These are phyloP conservation scores for Rhodinocichla rosea DNA, from an alignment of 2,113 vertebrate genomes.

Conservation along the genomic window DNA sequence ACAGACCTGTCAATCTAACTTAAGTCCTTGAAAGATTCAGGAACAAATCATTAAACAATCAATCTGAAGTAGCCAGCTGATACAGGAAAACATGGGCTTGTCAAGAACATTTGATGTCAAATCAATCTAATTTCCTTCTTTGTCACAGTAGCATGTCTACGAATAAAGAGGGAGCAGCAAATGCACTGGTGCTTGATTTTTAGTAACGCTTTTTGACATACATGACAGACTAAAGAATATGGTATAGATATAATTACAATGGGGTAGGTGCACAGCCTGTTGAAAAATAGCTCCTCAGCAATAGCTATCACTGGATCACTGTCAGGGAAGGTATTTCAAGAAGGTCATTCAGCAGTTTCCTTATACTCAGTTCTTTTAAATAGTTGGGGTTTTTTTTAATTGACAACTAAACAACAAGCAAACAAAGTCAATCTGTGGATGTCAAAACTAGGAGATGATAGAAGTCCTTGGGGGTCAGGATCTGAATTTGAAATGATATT, in stretches of 20 bases:
- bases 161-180: slow-evolving; percentile 28
- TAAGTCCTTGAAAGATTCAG: slow-evolving; percentile 11
- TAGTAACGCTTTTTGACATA: neutral
- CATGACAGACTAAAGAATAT: slow-evolving; percentile 11
- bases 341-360: neutral
- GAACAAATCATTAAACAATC: slow-evolving; percentile 29
- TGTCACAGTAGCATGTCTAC: neutral
- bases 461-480: neutral
- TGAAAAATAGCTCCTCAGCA: slow-evolving; percentile 10
- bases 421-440: neutral
- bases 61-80: slow-evolving; percentile 22
- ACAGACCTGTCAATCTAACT: slow-evolving; percentile 18
- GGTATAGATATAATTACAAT: slow-evolving; percentile 6
- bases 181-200: slow-evolving; percentile 13
- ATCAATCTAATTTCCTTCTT: slow-evolving; percentile 29
- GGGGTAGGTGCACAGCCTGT: neutral
- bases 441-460: neutral
- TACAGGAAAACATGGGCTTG: slow-evolving; percentile 5
- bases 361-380: neutral
- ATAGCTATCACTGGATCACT: neutral
- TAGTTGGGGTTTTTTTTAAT: neutral
- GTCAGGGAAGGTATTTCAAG: neutral
- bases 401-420: neutral
- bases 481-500: neutral
- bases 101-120: neutral